Base-by-base conservation (phyloP, 2,113 vertebrate species). In the Misgurnus mizolepis region DNA sequence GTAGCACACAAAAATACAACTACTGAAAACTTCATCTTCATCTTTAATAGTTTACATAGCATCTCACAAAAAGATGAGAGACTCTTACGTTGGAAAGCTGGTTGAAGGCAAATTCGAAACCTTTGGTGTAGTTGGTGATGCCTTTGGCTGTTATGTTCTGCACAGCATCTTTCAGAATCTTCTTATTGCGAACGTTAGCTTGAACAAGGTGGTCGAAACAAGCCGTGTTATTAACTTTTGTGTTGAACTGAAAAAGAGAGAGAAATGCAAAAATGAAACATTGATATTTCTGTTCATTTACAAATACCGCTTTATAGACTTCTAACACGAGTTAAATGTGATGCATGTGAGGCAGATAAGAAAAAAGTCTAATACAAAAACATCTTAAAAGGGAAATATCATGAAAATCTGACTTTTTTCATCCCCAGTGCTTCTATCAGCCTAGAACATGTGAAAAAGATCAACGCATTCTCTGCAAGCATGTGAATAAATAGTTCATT, bases 141-240 rank as follows among this genome's bases (percentile, higher is more conserved):
- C 98, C 98, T 89, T 99, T 99, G 0, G 98, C 98, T 9, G 95
- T 93, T 85, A 99, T 98, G 88, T 98, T 96, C 88, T 98, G 95
- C 41, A 99, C 96, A 0, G 95, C 96, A 41, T 99, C 97, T 90
- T 98, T 98, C 87, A 99, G 88, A 78, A 98, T 93, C 92, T 99
- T 98, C 91, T 99, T 99, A 89, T 99, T 99, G 85, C 97, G 94
- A 62, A 98, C 97, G 11, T 99, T 99, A 76, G 98, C 98, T 89
- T 99, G 98, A 75, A 99, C 98, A 83, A 99, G 95, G 80, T 98
- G 96, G 79, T 96, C 93, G 81, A 99, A 99, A 86, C 98, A 99
- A 43, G 96, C 97, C 22, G 98, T 96, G 6, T 96, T 96, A 78
- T 97, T 96, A 82, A 98, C 98, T 62, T 95, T 93, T 67, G 96